Percentiles rank a stretch among this genome's conserved stretches.
Evolutionary conservation across 2,888 invertebrate species (phyloP).

Genomic region (Scaptomyza polygonia): DNA sequence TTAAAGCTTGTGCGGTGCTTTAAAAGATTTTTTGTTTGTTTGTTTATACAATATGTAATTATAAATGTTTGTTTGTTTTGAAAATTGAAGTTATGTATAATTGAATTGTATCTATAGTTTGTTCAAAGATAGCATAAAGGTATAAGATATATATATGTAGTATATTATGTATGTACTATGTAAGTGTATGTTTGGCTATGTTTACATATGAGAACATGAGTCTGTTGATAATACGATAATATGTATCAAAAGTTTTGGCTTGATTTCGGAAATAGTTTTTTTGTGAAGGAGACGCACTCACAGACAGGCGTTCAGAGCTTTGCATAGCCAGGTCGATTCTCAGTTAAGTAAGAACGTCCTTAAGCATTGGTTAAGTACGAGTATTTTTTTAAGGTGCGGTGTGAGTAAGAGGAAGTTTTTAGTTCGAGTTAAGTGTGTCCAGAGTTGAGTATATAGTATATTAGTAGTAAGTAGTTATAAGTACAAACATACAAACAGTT

Average conservation of each 20-base stretch:
- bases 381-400: conserved; percentile 22
- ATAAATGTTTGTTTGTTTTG: conserved; percentile 26
- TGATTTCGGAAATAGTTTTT: conserved; percentile 26
- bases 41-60: conserved; percentile 48
- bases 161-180: conserved; percentile 16
- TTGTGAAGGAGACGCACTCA: conserved; percentile 56
- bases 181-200: conserved; percentile 42
- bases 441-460: conserved; percentile 24
- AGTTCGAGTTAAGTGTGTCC: conserved; percentile 34
- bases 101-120: conserved; percentile 47
- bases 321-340: conserved; percentile 18
- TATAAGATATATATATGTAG: conserved; percentile 29
- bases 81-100: conserved; percentile 32
- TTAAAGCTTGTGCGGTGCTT: conserved; percentile 43
- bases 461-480: background rate
- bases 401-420: conserved; percentile 4
- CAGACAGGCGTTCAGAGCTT: conserved; percentile 67
- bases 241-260: conserved; percentile 35
- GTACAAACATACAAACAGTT: conserved; percentile 36
- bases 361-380: conserved; percentile 15
- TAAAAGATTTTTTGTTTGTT: conserved; percentile 25
- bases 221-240: conserved; percentile 11
- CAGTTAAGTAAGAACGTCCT: conserved; percentile 33
- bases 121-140: conserved; percentile 30
- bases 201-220: conserved; percentile 52